Base-by-base conservation (phyloP, 1,140 invertebrate genomes). In the Danaus melanippus region DNA sequence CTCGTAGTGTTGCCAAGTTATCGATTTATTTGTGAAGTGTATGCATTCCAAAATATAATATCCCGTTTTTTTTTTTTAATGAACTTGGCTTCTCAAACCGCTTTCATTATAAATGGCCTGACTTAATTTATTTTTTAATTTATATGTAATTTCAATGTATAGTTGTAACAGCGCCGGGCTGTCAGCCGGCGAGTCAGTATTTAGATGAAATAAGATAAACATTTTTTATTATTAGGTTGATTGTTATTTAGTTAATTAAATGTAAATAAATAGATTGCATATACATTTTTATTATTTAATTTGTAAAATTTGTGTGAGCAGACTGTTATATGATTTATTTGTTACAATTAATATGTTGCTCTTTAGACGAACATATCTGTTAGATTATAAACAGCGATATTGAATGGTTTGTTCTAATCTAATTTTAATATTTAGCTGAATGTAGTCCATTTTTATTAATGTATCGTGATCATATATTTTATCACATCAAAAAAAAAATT, bases 201-300 rank as follows among this genome's bases (percentile, higher is more conserved):
- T 82, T 74, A 82, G 71, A 74, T 64, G 67, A 70, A 73, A 69
- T 69, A 69, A 49, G 51, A 32, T 17, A 42, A 6, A 46, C 46
- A 77, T 55, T 57, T 15, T 15, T 15, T 48, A 77, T 76, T 75
- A 66, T 80, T 83, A 83, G 69, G 73, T 79, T 76, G 74, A 80
- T 86, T 86, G 83, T 86, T 86, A 84, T 86, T 86, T 86, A 86
- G 83, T 86, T 84, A 84, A 78, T 76, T 84, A 84, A 86, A 77
- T 86, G 83, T 86, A 86, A 77, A 86, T 86, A 86, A 81, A 70
- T 86, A 86, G 79, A 86, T 76, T 68, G 70, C 75, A 76, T 74
- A 82, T 79, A 79, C 73, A 74, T 72, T 80, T 77, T 81, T 86
- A 84, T 85, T 85, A 84, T 86, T 86, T 86, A 83, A 84, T 84